Conservation (phyloP, 2,113 vertebrate genomes). For the Paramisgurnus dabryanus region DNA sequence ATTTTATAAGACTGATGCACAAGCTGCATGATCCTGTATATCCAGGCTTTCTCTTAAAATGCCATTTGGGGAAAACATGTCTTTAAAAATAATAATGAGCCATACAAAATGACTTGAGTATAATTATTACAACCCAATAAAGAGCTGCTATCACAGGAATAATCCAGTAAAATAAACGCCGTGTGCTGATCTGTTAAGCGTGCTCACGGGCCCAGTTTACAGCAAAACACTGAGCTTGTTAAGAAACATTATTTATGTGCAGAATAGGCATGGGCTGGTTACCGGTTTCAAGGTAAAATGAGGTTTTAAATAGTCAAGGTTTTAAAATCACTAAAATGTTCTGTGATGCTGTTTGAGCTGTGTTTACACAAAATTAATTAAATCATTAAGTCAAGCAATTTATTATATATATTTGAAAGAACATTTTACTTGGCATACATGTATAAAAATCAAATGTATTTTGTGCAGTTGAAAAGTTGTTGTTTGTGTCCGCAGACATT, state of each 20-base stretch:
- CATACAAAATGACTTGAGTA: neutral
- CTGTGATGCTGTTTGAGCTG: too few relatives aligned
- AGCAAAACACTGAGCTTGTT: slow-evolving; percentile 18
- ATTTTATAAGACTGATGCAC: neutral
- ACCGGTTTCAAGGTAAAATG: too few relatives aligned
- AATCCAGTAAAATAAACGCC: neutral
- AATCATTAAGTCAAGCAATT: too few relatives aligned
- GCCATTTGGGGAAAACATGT: neutral
- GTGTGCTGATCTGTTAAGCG: slow-evolving; percentile 3
- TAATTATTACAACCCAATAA: slow-evolving; percentile 24
- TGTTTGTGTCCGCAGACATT: too few relatives aligned
- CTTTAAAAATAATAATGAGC: slow-evolving; percentile 7
- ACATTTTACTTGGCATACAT: too few relatives aligned
- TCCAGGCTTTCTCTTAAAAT: neutral
- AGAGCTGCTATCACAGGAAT: slow-evolving; percentile 23
- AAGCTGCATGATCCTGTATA: neutral
- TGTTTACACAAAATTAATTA: too few relatives aligned
- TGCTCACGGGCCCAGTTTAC: neutral
- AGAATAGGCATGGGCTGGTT: neutral
- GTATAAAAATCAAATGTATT: too few relatives aligned
- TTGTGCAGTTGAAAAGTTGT: too few relatives aligned
- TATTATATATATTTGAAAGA: too few relatives aligned
- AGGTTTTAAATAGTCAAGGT: too few relatives aligned
- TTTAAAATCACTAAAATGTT: too few relatives aligned
- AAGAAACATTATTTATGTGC: slow-evolving; percentile 9